Conservation (phyloP, 2,888 invertebrate species). For the Eupelmus urozonus region DNA sequence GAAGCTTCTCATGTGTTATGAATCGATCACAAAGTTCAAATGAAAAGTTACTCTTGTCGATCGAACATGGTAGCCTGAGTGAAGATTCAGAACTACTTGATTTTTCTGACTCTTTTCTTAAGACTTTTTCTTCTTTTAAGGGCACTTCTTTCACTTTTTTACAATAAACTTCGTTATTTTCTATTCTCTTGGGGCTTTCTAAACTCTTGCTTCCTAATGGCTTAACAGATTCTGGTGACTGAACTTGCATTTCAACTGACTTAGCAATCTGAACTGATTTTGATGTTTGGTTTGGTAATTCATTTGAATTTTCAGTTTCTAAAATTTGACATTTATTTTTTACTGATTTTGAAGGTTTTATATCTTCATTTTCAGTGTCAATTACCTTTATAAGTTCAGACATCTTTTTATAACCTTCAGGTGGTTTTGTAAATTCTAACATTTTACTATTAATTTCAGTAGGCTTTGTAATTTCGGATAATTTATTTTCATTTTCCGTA, state of each 20-base stretch:
- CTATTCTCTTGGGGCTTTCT: too few species aligned
- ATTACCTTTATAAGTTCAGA: neutral
- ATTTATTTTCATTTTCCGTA: neutral
- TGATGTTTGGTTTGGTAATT: too few species aligned
- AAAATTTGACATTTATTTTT: too few species aligned
- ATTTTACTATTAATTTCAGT: constrained; percentile 4
- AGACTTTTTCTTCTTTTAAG: too few species aligned
- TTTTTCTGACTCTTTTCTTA: constrained; percentile 14
- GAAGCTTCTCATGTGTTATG: constrained; percentile 51
- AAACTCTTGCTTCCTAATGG: too few species aligned
- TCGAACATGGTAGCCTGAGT: constrained; percentile 44
- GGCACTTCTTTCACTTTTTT: neutral
- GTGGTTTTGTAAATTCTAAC: neutral
- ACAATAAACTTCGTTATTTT: too few species aligned
- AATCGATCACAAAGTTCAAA: constrained; percentile 52
- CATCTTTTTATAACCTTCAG: constrained; percentile 1
- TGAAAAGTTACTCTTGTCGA: constrained; percentile 51
- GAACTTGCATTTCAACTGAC: too few species aligned
- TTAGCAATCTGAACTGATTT: too few species aligned
- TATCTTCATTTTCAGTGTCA: constrained; percentile 25
- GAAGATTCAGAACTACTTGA: constrained; percentile 14
- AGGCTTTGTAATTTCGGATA: neutral
- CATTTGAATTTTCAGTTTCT: constrained; percentile 1
- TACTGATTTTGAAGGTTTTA: neutral
- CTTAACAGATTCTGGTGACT: too few species aligned